Conservation (phyloP, 35 echinoderm and acorn worm species). For the Strongylocentrotus purpuratus region DNA sequence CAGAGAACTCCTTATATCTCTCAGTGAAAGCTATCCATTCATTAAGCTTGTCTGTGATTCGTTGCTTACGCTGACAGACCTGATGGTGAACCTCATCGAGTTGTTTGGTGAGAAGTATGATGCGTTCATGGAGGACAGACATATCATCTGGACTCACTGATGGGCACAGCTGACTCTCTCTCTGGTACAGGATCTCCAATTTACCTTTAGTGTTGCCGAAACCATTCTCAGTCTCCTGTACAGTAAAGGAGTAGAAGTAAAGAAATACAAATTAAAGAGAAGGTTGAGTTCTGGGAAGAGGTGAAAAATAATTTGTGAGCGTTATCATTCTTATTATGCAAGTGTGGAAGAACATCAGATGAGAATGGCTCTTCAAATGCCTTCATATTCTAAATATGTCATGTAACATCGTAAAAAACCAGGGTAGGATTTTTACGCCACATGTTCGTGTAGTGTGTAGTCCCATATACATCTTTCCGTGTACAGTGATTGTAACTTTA, state of each 20-base stretch:
- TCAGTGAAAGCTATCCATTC: conserved; percentile 81
- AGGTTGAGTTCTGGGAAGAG: too few relatives aligned
- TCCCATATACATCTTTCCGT: too few relatives aligned
- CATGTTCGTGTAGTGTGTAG: too few relatives aligned
- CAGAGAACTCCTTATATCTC: conserved; percentile 88
- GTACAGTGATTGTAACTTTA: too few relatives aligned
- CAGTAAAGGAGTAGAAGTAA: background rate
- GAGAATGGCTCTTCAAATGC: too few relatives aligned
- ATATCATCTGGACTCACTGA: conserved; percentile 86
- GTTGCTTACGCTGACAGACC: conserved; percentile 76
- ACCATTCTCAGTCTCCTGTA: conserved; percentile 83
- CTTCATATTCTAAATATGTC: too few relatives aligned
- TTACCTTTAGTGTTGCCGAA: conserved; percentile 73
- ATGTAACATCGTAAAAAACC: too few relatives aligned
- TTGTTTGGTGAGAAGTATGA: conserved; percentile 89
- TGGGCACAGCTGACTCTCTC: conserved; percentile 56
- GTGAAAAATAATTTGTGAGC: too few relatives aligned
- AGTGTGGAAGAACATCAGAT: too few relatives aligned
- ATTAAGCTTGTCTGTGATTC: conserved; percentile 86
- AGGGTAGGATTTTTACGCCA: too few relatives aligned
- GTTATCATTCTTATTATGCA: too few relatives aligned
- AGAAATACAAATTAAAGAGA: background rate
- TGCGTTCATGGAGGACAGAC: conserved; percentile 90
- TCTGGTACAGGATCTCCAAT: conserved; percentile 71
- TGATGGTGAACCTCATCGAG: conserved; percentile 92